These are phyloP conservation scores for Rhadina sibilatrix DNA, from an alignment of 2,113 vertebrate species.

Conservation along the genomic window DNA sequence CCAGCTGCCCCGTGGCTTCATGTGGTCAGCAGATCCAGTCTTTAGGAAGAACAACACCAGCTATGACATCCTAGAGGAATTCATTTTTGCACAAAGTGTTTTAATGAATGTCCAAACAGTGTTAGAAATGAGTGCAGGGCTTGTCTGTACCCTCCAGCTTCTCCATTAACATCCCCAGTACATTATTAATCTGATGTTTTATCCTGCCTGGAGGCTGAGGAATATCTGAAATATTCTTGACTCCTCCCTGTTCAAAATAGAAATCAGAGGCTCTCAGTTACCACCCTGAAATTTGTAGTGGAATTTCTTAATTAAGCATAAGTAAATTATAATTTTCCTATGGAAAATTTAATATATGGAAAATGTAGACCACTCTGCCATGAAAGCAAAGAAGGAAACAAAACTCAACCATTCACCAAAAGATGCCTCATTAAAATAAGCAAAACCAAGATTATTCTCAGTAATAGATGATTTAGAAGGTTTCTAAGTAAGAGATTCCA, in stretches of 20 bases:
- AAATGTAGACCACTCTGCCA: background rate
- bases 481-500: background rate
- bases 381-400: background rate
- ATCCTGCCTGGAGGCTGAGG: constrained; percentile 1
- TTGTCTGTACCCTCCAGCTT: background rate
- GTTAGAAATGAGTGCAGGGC: background rate
- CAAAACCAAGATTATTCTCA: background rate
- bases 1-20: background rate
- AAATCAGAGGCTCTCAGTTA: background rate
- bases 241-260: constrained; percentile 9
- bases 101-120: background rate
- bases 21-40: background rate
- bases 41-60: background rate
- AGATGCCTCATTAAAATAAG: background rate
- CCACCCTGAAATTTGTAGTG: background rate
- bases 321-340: background rate
- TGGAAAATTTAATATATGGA: background rate
- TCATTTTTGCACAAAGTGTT: background rate
- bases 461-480: background rate
- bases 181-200: background rate
- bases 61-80: background rate
- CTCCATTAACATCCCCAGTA: background rate
- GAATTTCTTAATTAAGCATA: background rate
- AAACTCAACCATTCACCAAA: background rate
- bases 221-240: constrained; percentile 34